Percentiles rank a stretch among this genome's conserved stretches.
phyloP scores from a whole-genome alignment of 35 echinoderm and acorn worm species.

The Hemicentrotus pulcherrimus region DNA sequence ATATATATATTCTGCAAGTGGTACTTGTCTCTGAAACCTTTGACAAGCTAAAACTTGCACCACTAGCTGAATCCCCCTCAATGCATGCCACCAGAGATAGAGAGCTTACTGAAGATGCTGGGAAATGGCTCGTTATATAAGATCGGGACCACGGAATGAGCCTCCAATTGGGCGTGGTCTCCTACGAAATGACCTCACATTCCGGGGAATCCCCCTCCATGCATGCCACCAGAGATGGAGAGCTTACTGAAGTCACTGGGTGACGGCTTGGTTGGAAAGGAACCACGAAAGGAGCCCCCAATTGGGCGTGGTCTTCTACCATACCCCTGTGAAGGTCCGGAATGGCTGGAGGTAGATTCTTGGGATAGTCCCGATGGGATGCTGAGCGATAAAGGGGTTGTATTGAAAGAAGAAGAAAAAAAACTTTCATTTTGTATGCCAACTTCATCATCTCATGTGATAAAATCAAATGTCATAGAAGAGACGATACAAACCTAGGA shows the following conservation, averaged over 20 bases:
- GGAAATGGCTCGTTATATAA: background rate
- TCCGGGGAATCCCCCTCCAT: background rate
- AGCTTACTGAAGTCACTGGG: constrained; percentile 35
- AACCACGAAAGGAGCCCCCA: background rate
- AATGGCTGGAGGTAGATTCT: background rate
- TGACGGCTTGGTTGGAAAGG: background rate
- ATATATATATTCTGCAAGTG: background rate
- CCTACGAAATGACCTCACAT: background rate
- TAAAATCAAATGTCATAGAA: too few species aligned
- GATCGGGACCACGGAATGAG: background rate
- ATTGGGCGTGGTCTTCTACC: constrained; percentile 16
- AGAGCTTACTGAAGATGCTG: background rate
- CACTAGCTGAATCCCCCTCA: background rate
- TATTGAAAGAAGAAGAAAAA: background rate
- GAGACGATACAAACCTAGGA: too few species aligned
- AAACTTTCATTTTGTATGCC: background rate
- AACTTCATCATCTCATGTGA: too few species aligned
- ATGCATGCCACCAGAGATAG: background rate
- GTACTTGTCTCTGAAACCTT: background rate
- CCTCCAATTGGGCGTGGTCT: background rate
- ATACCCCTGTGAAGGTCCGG: background rate
- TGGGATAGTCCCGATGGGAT: background rate
- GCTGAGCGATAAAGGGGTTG: background rate
- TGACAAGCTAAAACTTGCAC: too few species aligned
- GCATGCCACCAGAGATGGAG: constrained; percentile 27